phyloP scores from a whole-genome alignment of 2,797 vertebrate genomes.

The Clarias laeviceps region DNA sequence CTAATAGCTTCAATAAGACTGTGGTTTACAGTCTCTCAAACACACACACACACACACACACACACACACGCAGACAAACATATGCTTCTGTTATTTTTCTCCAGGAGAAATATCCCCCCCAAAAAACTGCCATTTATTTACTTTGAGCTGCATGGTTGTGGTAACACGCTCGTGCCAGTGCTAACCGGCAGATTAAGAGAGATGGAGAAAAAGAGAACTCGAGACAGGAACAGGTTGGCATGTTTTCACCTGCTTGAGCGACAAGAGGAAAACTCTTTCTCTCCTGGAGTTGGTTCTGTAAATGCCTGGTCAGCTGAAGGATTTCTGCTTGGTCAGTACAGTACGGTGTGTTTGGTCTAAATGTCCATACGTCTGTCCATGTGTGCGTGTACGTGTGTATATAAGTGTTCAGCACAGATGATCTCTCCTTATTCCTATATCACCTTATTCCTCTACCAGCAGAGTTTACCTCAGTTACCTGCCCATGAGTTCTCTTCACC shows the following conservation, averaged over 20 bases:
- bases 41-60: constrained; percentile 58
- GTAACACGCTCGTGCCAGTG: constrained; percentile 60
- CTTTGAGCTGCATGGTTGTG: constrained; percentile 68
- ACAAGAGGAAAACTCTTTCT: constrained; percentile 26
- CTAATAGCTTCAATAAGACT: constrained; percentile 81
- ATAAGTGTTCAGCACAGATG: background rate
- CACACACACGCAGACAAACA: constrained; percentile 65
- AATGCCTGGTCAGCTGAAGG: background rate
- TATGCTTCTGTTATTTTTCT: constrained; percentile 72
- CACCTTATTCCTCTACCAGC: constrained; percentile 53
- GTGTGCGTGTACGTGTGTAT: no score
- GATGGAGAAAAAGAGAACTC: constrained; percentile 55
- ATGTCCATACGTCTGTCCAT: background rate
- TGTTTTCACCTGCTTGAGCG: constrained; percentile 65
- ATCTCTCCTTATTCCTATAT: constrained; percentile 12
- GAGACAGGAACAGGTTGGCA: constrained; percentile 55
- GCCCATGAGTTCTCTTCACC: constrained; percentile 44
- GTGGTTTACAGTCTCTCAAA: constrained; percentile 73
- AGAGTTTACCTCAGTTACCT: constrained; percentile 71
- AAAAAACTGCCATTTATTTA: constrained; percentile 76
- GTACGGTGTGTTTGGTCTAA: constrained; percentile 1
- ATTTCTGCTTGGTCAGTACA: constrained; percentile 35
- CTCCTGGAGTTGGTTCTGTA: constrained; percentile 7
- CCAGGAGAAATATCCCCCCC: constrained; percentile 69
- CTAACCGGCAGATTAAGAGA: constrained; percentile 55